Evolutionary conservation across 2,113 vertebrate genomes (phyloP).

Genomic region (Myrmecophaga tridactyla): DNA sequence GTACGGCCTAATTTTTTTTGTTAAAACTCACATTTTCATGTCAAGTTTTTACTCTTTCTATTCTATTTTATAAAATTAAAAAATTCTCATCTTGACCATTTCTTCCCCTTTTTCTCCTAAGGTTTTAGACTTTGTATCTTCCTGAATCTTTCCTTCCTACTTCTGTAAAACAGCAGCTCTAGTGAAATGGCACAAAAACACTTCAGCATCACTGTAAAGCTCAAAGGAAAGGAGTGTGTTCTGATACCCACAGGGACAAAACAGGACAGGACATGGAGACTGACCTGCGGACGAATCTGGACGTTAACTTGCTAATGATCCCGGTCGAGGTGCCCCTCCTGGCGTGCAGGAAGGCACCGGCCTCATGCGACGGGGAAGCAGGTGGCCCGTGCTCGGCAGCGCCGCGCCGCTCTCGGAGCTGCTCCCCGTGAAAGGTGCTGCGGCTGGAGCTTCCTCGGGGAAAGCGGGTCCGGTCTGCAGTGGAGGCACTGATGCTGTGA

Average conservation of each 20-base stretch:
- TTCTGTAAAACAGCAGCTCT: not conserved
- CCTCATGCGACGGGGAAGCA: slow-evolving; percentile 94
- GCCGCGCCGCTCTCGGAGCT: slow-evolving; percentile 95
- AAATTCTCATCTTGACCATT: not conserved
- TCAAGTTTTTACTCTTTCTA: not conserved
- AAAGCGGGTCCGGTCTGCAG: slow-evolving; percentile 96
- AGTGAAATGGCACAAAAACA: not conserved
- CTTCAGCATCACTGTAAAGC: not conserved
- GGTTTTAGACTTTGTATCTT: not conserved
- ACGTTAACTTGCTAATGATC: slow-evolving; percentile 98
- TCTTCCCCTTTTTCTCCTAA: not conserved
- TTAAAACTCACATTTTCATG: not conserved
- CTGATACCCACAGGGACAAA: not conserved
- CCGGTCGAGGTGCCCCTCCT: slow-evolving; percentile 94
- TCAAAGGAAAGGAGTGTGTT: slow-evolving; percentile 7
- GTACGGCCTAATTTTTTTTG: not conserved
- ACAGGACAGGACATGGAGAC: slow-evolving; percentile 47
- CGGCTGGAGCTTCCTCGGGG: slow-evolving; percentile 96
- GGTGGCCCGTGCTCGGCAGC: slow-evolving; percentile 97
- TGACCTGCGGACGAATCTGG: slow-evolving; percentile 98
- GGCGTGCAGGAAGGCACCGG: slow-evolving; percentile 91
- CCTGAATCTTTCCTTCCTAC: not conserved
- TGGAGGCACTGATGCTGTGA: slow-evolving; percentile 93
- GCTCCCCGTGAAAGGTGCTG: slow-evolving; percentile 98
- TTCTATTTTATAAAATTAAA: not conserved